Conservation (phyloP, 2,797 vertebrate species). For the Syncerus caffer region DNA sequence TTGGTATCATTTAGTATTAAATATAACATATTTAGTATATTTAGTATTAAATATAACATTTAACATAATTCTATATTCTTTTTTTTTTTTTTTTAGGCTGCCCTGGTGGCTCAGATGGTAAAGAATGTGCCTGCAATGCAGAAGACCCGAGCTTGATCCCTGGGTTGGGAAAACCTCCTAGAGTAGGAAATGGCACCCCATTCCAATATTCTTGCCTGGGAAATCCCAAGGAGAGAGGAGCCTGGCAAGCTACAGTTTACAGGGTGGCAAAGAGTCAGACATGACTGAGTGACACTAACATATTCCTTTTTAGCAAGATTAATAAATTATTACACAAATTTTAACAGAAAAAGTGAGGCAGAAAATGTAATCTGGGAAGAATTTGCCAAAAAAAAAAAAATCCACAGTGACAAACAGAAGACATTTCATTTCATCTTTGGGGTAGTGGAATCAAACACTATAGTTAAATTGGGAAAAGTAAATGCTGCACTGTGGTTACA, state of each 20-base stretch:
- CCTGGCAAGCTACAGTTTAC: background rate
- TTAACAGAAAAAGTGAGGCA: background rate
- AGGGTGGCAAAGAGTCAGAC: background rate
- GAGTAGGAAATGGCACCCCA: background rate
- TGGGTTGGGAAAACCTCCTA: background rate
- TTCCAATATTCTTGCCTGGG: background rate
- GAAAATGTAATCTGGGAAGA: background rate
- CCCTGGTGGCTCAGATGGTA: background rate
- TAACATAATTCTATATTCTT: background rate
- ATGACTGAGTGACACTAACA: background rate
- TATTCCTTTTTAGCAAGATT: background rate
- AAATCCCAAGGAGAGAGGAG: background rate
- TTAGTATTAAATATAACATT: background rate
- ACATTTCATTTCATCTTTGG: background rate
- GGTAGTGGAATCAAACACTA: background rate
- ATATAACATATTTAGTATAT: background rate
- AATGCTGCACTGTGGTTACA: background rate
- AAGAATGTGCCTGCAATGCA: background rate
- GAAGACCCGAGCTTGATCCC: background rate
- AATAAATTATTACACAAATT: background rate
- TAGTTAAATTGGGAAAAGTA: conserved; percentile 26
- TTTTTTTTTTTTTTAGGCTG: background rate
- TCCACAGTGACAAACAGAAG: background rate
- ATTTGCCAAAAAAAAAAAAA: conserved; percentile 1
- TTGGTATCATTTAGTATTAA: background rate